phyloP scores from a whole-genome alignment of 2,888 invertebrate species.

The Eurois occulta region DNA sequence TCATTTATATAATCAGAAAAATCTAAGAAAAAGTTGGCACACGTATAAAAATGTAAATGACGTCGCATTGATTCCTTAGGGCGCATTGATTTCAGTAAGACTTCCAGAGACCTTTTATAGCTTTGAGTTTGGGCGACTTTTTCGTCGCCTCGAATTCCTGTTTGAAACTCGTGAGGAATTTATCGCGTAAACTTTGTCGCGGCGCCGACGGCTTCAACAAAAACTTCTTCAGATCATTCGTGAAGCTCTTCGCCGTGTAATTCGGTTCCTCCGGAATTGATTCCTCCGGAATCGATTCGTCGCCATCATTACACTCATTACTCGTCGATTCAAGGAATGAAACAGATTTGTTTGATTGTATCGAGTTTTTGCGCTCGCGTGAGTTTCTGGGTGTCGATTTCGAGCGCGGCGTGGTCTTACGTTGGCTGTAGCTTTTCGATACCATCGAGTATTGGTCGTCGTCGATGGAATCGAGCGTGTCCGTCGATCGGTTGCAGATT shows the following conservation, averaged over 20 bases:
- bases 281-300: slow-evolving; percentile 83
- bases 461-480: slow-evolving; percentile 84
- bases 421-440: slow-evolving; percentile 82
- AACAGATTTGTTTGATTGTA: slow-evolving; percentile 88
- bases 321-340: slow-evolving; percentile 87
- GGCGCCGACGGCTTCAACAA: slow-evolving; percentile 86
- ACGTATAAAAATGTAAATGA: slow-evolving; percentile 48
- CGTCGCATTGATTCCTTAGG: slow-evolving; percentile 40
- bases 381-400: slow-evolving; percentile 70
- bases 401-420: slow-evolving; percentile 73
- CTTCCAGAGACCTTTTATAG: slow-evolving; percentile 89
- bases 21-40: slow-evolving; percentile 59
- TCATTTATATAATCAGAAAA: slow-evolving; percentile 29
- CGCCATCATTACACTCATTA: slow-evolving; percentile 82
- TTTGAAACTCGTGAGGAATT: slow-evolving; percentile 87
- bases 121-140: slow-evolving; percentile 87
- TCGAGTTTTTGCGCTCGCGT: slow-evolving; percentile 84
- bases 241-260: slow-evolving; percentile 89
- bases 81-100: slow-evolving; percentile 79
- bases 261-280: slow-evolving; percentile 86
- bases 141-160: slow-evolving; percentile 87
- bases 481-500: slow-evolving; percentile 83
- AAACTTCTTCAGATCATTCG: slow-evolving; percentile 88
- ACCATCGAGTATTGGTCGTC: slow-evolving; percentile 84
- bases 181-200: slow-evolving; percentile 85